Percentiles rank a stretch among this genome's conserved stretches.
Evolutionary conservation across 2,797 vertebrate species (phyloP).

Genomic region (Pogoniulus pusillus): DNA sequence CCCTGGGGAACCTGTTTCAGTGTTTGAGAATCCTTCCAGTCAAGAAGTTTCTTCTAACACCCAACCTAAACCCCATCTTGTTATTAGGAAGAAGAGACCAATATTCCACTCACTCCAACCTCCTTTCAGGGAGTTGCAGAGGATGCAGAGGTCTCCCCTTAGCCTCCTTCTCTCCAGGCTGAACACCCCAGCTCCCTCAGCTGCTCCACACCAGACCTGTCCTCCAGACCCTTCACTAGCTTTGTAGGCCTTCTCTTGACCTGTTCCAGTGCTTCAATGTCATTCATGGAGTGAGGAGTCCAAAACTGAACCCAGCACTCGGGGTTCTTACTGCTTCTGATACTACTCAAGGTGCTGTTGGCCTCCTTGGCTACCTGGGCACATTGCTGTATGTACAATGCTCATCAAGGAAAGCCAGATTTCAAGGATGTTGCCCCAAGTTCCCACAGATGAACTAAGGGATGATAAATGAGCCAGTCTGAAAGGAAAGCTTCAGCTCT

Average conservation of each 20-base stretch:
- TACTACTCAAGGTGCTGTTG: rapidly evolving
- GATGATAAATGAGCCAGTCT: background rate
- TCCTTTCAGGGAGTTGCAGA: background rate
- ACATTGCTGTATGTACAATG: background rate
- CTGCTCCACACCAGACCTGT: rapidly evolving
- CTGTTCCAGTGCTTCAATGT: rapidly evolving
- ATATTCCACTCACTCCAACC: too few species aligned
- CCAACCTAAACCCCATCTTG: background rate
- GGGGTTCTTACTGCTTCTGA: background rate
- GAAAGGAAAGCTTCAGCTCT: background rate
- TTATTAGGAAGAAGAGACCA: background rate
- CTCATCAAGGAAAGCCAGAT: background rate
- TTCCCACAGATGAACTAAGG: background rate
- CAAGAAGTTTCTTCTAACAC: background rate
- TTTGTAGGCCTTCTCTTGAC: background rate
- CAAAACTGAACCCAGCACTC: background rate
- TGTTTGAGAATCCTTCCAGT: background rate
- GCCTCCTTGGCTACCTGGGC: background rate
- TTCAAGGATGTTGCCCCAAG: background rate
- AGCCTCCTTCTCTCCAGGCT: background rate
- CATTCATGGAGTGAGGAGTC: background rate
- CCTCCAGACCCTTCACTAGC: background rate
- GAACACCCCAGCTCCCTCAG: background rate
- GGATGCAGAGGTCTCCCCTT: background rate
- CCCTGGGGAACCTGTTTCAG: background rate